Percentiles rank a stretch among this genome's conserved stretches.
Evolutionary conservation across 2,797 vertebrate species (phyloP).

Genomic region (Hoplostethus atlanticus): DNA sequence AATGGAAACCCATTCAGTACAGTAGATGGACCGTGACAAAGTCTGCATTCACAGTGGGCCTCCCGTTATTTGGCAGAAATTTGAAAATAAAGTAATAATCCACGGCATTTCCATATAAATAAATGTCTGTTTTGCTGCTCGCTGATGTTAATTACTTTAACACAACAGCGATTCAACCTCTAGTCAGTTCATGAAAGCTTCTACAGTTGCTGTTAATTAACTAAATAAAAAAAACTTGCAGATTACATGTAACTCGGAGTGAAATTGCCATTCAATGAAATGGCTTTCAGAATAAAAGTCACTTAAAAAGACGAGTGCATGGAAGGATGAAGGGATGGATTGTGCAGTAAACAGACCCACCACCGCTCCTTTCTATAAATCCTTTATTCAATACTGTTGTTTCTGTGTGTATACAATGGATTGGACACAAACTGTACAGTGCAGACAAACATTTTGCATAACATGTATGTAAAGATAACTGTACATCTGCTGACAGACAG

Average conservation of each 20-base stretch:
- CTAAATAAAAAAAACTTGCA: no score
- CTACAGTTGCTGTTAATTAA: no score
- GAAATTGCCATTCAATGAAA: no score
- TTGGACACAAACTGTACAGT: slow-evolving; percentile 93
- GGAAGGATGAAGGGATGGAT: not conserved
- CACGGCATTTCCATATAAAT: no score
- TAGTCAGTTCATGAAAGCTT: no score
- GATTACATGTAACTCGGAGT: no score
- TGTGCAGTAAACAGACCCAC: no score
- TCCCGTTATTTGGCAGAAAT: not conserved
- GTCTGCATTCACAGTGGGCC: not conserved
- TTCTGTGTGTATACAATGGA: slow-evolving; percentile 91
- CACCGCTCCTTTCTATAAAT: slow-evolving; percentile 88
- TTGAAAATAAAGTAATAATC: no score
- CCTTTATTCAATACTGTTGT: slow-evolving; percentile 91
- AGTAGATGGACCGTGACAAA: not conserved
- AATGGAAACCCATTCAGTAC: not conserved
- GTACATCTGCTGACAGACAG: slow-evolving; percentile 82
- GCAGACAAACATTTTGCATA: slow-evolving; percentile 94
- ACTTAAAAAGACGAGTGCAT: not conserved
- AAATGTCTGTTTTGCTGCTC: no score
- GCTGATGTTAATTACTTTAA: no score
- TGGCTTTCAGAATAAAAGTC: no score
- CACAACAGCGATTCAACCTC: no score
- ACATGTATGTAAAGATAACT: slow-evolving; percentile 91